Evolutionary conservation across 2,113 vertebrate species (phyloP), one percentile per base, ranked within the genome.

Genomic region (Seriola dumerili): DNA sequence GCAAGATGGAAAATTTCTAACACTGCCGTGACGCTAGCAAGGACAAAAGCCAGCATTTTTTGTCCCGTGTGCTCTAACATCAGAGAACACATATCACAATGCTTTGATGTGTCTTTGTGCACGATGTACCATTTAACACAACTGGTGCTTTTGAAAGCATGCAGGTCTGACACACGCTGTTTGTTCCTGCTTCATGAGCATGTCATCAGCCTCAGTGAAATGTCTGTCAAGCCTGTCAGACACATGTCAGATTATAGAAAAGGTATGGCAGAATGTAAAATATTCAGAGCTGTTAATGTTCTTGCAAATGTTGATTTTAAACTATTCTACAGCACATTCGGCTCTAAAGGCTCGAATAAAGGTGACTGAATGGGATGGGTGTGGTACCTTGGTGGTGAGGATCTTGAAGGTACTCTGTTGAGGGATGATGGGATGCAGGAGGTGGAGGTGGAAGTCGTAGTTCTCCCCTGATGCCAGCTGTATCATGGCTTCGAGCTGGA

Each of bases 371-470:
- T 44, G 16, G 9, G 42, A 73, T 62, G 54, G 17, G 23, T 25
- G 32, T 13, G 62, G 13, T 82, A 99, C 98, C 97, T 99, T 99
- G 81, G 98, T 98, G 83, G 96, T 96, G 92, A 99, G 96, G 87
- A 99, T 92, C 97, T 94, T 98, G 94, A 97, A 98, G 12, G 72
- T 96, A 95, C 97, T 97, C 90, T 99, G 96, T 77, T 97, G 95
- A 36, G 97, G 96, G 85, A 96, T 80, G 88, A 99, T 91, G 42
- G 96, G 91, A 90, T 98, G 96, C 89, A 97, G 94, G 73, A 99
- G 96, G 87, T 93, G 88, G 73, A 98, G 91, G 62, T 95, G 91
- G 83, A 98, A 95, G 93, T 78, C 94, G 92, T 95, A 97, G 91
- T 96, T 94, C 76, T 98, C 96, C 72, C 96, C 97, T 50, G 96